Evolutionary conservation across 2,888 invertebrate species (phyloP).

Genomic region (Leucophora obtusa): DNA sequence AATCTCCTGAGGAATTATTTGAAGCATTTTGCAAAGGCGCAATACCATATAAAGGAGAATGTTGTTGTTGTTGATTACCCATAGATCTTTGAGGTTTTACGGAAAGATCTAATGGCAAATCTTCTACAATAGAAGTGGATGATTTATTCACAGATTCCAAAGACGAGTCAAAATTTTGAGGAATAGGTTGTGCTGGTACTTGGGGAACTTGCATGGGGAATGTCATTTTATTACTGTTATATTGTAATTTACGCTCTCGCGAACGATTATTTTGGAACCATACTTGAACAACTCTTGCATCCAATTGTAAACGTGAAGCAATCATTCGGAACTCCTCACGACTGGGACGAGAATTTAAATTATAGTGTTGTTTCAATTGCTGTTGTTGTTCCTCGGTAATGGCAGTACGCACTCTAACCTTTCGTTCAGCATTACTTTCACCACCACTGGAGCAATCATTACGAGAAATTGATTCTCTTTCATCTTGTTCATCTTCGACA

Average conservation of each 20-base stretch:
- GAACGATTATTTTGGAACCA: slow-evolving; percentile 98
- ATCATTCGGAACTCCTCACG: slow-evolving; percentile 95
- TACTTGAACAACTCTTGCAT: slow-evolving; percentile 91
- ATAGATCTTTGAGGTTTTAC: slow-evolving; percentile 85
- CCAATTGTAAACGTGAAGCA: slow-evolving; percentile 87
- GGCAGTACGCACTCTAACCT: slow-evolving; percentile 94
- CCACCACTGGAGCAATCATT: slow-evolving; percentile 78
- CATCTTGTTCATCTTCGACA: slow-evolving; percentile 79
- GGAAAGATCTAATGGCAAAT: slow-evolving; percentile 94
- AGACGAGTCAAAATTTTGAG: slow-evolving; percentile 40
- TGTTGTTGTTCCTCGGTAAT: slow-evolving; percentile 96
- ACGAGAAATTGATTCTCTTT: slow-evolving; percentile 75
- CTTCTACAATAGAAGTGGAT: slow-evolving; percentile 76
- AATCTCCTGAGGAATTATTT: slow-evolving; percentile 61
- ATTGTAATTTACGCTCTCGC: slow-evolving; percentile 86
- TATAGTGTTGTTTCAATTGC: slow-evolving; percentile 92
- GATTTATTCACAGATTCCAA: slow-evolving; percentile 44
- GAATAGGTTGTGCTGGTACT: slow-evolving; percentile 66
- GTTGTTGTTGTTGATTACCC: slow-evolving; percentile 68
- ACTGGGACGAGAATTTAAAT: slow-evolving; percentile 94
- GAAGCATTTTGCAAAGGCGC: slow-evolving; percentile 81
- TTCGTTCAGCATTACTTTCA: slow-evolving; percentile 83
- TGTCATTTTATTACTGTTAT: slow-evolving; percentile 64
- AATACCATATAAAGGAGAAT: slow-evolving; percentile 82
- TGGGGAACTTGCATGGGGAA: slow-evolving; percentile 66